These are phyloP conservation scores for Odontothrips loti DNA, from an alignment of 2,888 invertebrate species.

Conservation along the genomic window DNA sequence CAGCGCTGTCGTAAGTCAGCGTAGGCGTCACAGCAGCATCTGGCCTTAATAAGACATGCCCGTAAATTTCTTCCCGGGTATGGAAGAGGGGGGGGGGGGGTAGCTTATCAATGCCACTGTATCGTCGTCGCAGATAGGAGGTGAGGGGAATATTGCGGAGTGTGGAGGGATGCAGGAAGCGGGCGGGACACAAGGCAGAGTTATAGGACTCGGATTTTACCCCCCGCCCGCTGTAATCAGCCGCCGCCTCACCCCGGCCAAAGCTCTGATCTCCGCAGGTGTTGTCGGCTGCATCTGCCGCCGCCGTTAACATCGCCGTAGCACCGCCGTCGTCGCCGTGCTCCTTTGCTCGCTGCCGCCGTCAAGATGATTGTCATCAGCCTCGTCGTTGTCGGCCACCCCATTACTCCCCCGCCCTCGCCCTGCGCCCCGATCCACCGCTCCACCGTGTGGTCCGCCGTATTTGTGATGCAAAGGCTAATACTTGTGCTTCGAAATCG, in stretches of 20 bases:
- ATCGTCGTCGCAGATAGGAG: background rate
- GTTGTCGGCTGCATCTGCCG: background rate
- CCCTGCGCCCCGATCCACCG: too few relatives aligned
- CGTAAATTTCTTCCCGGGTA: background rate
- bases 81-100: background rate
- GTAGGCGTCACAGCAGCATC: background rate
- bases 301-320: slow-evolving; percentile 1
- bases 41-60: slow-evolving; percentile 9
- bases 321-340: background rate
- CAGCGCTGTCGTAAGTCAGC: background rate
- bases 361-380: background rate
- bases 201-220: background rate
- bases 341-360: background rate
- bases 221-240: background rate
- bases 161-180: too few relatives aligned
- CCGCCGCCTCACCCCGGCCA: background rate
- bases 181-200: background rate
- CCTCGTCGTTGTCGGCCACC: background rate
- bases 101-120: background rate
- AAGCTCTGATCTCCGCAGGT: background rate
- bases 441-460: too few relatives aligned
- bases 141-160: background rate
- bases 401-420: slow-evolving; percentile 5
- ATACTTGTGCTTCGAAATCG: too few relatives aligned
- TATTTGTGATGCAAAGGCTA: too few relatives aligned